Base-by-base conservation (phyloP, 1,140 invertebrate genomes). In the Lepidurus packardi region DNA sequence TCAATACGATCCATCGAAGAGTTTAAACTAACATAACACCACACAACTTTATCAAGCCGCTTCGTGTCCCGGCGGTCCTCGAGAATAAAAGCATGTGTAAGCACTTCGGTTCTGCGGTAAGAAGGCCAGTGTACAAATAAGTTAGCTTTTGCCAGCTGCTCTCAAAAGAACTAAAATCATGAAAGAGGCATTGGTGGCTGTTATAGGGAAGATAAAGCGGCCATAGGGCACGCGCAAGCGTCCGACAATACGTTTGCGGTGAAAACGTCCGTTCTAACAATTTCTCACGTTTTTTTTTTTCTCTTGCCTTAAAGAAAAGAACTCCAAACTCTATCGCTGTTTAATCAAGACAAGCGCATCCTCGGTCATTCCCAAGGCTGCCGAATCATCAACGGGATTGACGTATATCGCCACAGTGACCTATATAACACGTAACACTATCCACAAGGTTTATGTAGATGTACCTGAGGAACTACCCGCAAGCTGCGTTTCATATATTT, bases 101-200 rank as follows among this genome's bases (percentile, higher is more conserved):
- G 0, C 53, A 21, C 16, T 34, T 65, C 53, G n/a, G 16, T 7
- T n/a, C 16, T 11, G 53, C 21, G 21, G 9, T 13, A 65, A 65
- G 21, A 65, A 65, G 53, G 8, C 53, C 53, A 65, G 16, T 21
- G 53, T 65, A n/a, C 53, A 65, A 65, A 65, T 21, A 65, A 65
- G 53, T 65, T 21, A 13, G 53, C 53, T 65, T 11, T 65, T 65
- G 53, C 21, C 21, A 65, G 53, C 53, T 13, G 53, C 9, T 65
- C 53, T 65, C 53, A 65, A 65, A 65, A 65, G 53, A 65, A 65
- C 53, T 65, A 65, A 65, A 65, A 65, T 65, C 53, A 65, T 21
- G 5, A 16, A 65, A 65, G 53, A 65, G 13, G 16, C n/a, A 65
- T 65, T 21, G 53, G 9, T 65, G 53, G 21, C 53, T 65, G 53